These are phyloP conservation scores for Cryptoblepharus egeriae DNA, from an alignment of 2,797 vertebrate species.

Conservation along the genomic window DNA sequence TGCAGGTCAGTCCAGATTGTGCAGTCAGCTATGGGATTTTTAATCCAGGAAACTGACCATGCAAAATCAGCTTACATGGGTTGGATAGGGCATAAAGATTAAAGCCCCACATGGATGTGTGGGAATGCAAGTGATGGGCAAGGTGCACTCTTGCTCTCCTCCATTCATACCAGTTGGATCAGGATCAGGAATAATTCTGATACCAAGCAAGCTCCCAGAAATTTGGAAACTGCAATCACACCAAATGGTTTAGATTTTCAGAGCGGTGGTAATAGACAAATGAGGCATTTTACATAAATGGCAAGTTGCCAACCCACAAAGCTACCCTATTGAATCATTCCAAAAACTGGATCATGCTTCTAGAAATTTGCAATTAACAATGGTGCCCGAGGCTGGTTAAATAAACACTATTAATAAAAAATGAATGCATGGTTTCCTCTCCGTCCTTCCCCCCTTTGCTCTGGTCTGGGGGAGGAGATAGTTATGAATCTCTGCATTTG, in stretches of 20 bases:
- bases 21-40: no score
- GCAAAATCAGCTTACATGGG: no score
- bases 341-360: background rate
- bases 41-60: no score
- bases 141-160: no score
- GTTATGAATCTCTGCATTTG: background rate
- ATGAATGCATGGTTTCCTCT: background rate
- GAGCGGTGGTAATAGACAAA: background rate
- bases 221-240: background rate
- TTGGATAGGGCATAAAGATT: no score
- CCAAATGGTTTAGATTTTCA: background rate
- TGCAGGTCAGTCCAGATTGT: no score
- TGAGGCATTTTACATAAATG: background rate
- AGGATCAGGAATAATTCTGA: no score
- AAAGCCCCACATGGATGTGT: no score
- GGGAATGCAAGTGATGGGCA: no score
- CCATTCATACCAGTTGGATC: no score
- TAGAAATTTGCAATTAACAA: background rate
- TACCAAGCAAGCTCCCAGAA: background rate
- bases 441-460: no score
- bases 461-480: no score
- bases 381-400: background rate
- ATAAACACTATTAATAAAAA: background rate
- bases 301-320: background rate
- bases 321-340: background rate